Percentiles rank a stretch among this genome's conserved stretches.
These are phyloP conservation scores for Mesoclemmys tuberculata DNA, from an alignment of 2,113 vertebrate genomes.

Conservation along the genomic window DNA sequence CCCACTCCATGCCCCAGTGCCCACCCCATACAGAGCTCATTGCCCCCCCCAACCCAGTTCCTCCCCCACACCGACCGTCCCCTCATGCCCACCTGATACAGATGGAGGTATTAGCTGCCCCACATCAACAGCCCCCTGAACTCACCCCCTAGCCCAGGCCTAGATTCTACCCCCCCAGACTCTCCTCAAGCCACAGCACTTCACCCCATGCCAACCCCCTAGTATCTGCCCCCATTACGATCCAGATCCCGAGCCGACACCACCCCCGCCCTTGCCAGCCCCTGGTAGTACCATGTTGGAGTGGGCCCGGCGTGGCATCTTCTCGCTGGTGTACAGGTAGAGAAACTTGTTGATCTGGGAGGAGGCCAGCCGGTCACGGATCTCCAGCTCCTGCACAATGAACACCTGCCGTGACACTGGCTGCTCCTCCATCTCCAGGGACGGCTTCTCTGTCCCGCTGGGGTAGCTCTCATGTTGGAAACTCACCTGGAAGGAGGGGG, in stretches of 20 bases:
- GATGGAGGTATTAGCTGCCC: background rate
- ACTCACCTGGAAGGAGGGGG: constrained; percentile 81
- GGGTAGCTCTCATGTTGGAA: constrained; percentile 92
- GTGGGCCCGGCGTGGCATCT: constrained; percentile 90
- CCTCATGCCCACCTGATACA: background rate
- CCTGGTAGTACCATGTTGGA: constrained; percentile 89
- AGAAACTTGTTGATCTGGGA: constrained; percentile 95
- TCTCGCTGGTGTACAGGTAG: constrained; percentile 92
- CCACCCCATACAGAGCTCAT: too few relatives aligned
- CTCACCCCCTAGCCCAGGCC: background rate
- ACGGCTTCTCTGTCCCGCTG: constrained; percentile 22
- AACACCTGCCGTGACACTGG: constrained; percentile 92
- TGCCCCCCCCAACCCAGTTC: too few relatives aligned
- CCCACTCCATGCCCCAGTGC: too few relatives aligned
- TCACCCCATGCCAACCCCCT: background rate
- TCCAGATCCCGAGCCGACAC: too few relatives aligned
- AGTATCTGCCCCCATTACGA: background rate
- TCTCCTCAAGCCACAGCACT: background rate
- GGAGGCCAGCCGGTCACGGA: constrained; percentile 89
- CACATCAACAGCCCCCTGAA: background rate
- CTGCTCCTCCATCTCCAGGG: constrained; percentile 78
- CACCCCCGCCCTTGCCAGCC: background rate
- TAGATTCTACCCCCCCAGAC: background rate
- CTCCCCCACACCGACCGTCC: too few relatives aligned
- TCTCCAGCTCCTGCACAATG: constrained; percentile 92